These are phyloP conservation scores for Schizopygopsis malacanthus DNA, from an alignment of 2,797 vertebrate genomes.

Conservation along the genomic window DNA sequence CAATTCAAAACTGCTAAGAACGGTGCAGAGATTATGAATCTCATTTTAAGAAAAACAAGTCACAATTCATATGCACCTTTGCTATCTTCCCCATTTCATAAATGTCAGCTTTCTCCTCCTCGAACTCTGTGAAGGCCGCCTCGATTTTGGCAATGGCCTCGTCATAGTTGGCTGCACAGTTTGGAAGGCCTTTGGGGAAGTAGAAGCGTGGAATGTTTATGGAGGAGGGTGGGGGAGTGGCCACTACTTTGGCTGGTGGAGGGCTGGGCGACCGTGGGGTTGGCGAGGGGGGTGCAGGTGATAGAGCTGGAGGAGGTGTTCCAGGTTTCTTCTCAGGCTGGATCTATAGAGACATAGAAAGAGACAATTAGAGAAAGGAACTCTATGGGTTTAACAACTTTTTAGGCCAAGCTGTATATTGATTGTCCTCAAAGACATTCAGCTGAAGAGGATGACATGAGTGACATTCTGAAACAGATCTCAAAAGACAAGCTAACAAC, in stretches of 20 bases:
- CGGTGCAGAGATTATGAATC: neutral
- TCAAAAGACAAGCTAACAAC: neutral
- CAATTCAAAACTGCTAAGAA: neutral
- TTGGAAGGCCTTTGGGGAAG: slow-evolving; percentile 94
- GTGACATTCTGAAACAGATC: neutral
- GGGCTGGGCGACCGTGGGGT: slow-evolving; percentile 74
- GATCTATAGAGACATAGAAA: slow-evolving; percentile 76
- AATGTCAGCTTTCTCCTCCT: slow-evolving; percentile 93
- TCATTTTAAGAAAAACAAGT: slow-evolving; percentile 24
- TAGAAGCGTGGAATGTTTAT: slow-evolving; percentile 99
- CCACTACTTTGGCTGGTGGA: slow-evolving; percentile 76
- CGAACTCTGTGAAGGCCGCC: slow-evolving; percentile 86
- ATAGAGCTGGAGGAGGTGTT: slow-evolving; percentile 80
- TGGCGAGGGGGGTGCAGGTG: slow-evolving; percentile 70
- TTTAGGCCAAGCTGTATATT: slow-evolving; percentile 6
- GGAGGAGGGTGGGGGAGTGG: slow-evolving; percentile 81
- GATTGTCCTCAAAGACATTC: neutral
- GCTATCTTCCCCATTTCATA: slow-evolving; percentile 96
- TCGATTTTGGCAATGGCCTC: slow-evolving; percentile 86
- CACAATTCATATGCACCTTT: slow-evolving; percentile 82
- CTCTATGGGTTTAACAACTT: neutral
- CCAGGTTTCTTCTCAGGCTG: slow-evolving; percentile 94
- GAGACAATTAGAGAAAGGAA: slow-evolving; percentile 31
- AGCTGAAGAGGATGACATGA: neutral
- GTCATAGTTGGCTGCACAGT: slow-evolving; percentile 83